A percentile compares a stretch with the other conserved stretches of the same genome.
Evolutionary conservation across 2,888 invertebrate genomes (phyloP).

Genomic region (Rhodophaea formosa): DNA sequence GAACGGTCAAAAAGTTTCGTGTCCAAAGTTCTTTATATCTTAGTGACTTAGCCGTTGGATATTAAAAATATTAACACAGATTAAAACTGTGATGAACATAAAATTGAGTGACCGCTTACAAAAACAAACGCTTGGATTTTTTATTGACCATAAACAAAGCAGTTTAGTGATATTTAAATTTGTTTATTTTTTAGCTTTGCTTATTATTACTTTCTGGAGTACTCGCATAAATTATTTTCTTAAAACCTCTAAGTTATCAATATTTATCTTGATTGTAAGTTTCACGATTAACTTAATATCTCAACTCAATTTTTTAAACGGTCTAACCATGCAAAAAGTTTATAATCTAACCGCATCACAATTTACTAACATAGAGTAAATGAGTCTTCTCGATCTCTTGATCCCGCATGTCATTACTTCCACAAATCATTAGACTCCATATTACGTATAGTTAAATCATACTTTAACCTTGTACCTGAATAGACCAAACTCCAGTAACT

Average conservation of each 20-base stretch:
- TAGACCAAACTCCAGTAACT: constrained; percentile 1
- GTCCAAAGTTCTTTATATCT: background rate
- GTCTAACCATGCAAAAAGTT: background rate
- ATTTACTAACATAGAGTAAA: background rate
- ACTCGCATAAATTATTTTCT: background rate
- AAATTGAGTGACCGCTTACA: constrained; percentile 23
- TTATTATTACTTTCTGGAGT: too few relatives aligned
- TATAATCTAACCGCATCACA: background rate
- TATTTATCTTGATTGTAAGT: background rate
- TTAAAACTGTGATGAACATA: background rate
- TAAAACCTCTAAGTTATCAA: too few relatives aligned
- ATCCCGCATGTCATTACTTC: constrained; percentile 25
- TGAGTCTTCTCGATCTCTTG: background rate
- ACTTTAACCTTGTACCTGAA: background rate
- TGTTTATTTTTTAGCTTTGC: background rate
- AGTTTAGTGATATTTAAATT: background rate
- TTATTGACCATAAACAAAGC: background rate
- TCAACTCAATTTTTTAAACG: background rate
- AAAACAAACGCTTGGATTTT: constrained; percentile 15
- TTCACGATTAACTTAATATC: background rate
- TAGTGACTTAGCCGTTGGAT: background rate
- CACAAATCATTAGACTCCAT: constrained; percentile 30
- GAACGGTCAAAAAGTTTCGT: constrained; percentile 24
- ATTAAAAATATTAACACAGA: background rate
- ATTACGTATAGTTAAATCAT: background rate